Base-by-base conservation (phyloP, 2,888 invertebrate genomes). In the Altica lythri region DNA sequence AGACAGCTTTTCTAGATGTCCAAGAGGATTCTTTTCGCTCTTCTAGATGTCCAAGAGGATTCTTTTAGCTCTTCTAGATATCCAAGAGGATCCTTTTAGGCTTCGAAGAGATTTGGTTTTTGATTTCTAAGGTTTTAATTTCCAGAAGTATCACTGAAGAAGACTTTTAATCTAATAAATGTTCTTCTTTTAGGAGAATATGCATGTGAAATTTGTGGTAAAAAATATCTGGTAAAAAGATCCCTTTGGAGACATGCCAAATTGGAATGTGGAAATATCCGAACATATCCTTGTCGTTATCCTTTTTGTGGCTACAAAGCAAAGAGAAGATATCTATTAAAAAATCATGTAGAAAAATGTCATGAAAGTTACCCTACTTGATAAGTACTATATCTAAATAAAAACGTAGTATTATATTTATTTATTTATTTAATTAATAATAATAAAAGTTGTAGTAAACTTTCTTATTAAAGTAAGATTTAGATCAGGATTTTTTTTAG, bases 191-290 rank as follows among this genome's bases (percentile, higher is more conserved):
- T 30, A 56, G 44, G 43, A 32, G 22, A 14, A 14, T 46, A 25
- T 6, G 12, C 27, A 4, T 59, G 55, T 18, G 1, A n/a, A 2
- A 50, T 37, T 12, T 60, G 59, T 32, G 54, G 52, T 8, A 59
- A 53, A 50, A 22, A 10, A n/a, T 59, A 59, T 14, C 38, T 29
- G 22, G 55, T 35, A 17, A 53, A 51, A 25, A 49, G 44, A n/a
- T 64, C 63, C 1, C 32, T 64, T 14, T 62, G 63, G 57, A 42
- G 61, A 6, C 66, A 66, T 32, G 53, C 46, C 17, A 62, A 62
- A 35, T 60, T 53, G 38, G 64, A 65, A 35, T 67, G 67, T 48
- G 56, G 51, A 13, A 51, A 50, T 6, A 27, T 43, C 2, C 48
- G 32, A 29, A 44, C 48, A 1, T 56, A 35, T 40, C 44, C 32